Conservation (phyloP, 2,888 invertebrate species). For the Phrixothrix hirtus region DNA sequence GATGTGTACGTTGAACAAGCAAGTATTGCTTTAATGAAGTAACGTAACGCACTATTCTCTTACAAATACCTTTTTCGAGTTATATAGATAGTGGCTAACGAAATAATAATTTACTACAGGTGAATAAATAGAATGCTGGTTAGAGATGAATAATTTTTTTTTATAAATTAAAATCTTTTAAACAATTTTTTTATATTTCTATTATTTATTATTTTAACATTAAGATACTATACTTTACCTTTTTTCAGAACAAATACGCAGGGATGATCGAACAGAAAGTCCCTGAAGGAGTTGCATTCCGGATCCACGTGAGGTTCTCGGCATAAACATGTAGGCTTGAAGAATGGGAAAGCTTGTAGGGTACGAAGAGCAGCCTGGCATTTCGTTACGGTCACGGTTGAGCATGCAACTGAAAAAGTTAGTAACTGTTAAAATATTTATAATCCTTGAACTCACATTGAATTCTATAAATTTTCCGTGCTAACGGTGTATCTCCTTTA, state of each 20-base stretch:
- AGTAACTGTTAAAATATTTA: conserved; percentile 37
- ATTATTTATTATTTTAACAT: no score
- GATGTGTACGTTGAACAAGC: no score
- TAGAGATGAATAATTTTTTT: no score
- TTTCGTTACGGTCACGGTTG: conserved; percentile 89
- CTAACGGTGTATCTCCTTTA: conserved; percentile 10
- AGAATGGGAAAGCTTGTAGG: conserved; percentile 89
- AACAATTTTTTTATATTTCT: no score
- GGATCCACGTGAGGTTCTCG: conserved; percentile 88
- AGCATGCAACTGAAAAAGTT: conserved; percentile 81
- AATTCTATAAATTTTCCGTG: conserved; percentile 18
- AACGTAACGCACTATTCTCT: no score
- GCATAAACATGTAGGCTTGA: conserved; percentile 91
- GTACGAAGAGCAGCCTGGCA: conserved; percentile 90
- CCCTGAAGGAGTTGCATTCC: conserved; percentile 90
- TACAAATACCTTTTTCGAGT: no score
- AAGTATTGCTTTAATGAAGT: no score
- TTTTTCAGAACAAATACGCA: conserved; percentile 88
- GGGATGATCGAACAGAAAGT: conserved; percentile 91
- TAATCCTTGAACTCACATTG: conserved; percentile 10
- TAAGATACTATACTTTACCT: no score
- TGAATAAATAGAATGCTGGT: no score
- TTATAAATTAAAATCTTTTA: no score
- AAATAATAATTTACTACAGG: no score
- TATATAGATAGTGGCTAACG: no score